phyloP scores from a whole-genome alignment of 2,797 vertebrate species.

The Phoxinus dragarum region DNA sequence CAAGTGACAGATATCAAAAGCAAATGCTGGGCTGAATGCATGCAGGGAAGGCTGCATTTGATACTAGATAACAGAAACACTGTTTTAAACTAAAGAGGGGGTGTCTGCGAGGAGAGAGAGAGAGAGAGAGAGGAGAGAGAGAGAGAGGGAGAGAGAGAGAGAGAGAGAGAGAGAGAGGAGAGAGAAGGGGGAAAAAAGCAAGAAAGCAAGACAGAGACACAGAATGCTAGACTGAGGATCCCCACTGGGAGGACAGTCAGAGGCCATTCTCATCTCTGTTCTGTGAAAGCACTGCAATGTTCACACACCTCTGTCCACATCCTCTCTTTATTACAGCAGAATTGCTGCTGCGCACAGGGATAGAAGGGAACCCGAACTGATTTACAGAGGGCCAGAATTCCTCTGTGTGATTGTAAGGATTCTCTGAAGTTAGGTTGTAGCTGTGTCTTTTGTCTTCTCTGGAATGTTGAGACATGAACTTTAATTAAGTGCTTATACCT shows the following conservation, averaged over 20 bases:
- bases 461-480: background rate
- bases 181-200: background rate
- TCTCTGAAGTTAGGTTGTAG: background rate
- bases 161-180: constrained; percentile 46
- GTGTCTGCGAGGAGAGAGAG: constrained; percentile 43
- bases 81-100: constrained; percentile 49
- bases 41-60: constrained; percentile 73
- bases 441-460: background rate
- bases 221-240: constrained; percentile 37
- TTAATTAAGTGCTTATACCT: background rate
- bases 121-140: constrained; percentile 41
- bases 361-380: background rate
- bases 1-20: constrained; percentile 77
- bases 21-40: constrained; percentile 64
- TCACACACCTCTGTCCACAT: constrained; percentile 45
- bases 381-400: constrained; percentile 12
- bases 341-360: constrained; percentile 9
- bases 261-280: constrained; percentile 43
- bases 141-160: constrained; percentile 10
- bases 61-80: constrained; percentile 63
- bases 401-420: background rate
- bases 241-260: constrained; percentile 46
- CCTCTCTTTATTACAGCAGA: constrained; percentile 42
- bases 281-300: constrained; percentile 29
- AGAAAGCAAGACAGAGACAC: constrained; percentile 1